Evolutionary conservation across 37 sponge, comb jelly and placozoan genomes (phyloP).

Genomic region (Tethya wilhelma): DNA sequence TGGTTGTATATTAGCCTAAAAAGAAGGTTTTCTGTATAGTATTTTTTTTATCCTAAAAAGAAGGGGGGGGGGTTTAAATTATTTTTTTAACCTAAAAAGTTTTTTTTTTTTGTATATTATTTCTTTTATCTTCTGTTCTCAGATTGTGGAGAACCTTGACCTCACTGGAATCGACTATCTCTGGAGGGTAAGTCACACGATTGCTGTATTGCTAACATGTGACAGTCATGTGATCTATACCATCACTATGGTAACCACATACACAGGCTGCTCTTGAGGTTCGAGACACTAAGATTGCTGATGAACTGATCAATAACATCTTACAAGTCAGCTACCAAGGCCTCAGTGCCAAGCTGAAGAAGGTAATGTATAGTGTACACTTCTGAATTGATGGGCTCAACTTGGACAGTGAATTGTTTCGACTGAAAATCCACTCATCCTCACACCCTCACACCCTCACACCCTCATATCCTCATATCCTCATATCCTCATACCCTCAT

Average conservation of each 20-base stretch:
- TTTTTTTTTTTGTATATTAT: not conserved
- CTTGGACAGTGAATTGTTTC: too few relatives aligned
- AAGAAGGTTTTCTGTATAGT: too few relatives aligned
- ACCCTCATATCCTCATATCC: too few relatives aligned
- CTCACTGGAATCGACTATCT: constrained; percentile 85
- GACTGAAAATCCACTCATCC: too few relatives aligned
- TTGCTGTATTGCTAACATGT: not conserved
- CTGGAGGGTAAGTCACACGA: constrained; percentile 66
- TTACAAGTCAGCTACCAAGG: constrained; percentile 79
- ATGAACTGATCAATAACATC: constrained; percentile 72
- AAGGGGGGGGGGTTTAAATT: too few relatives aligned
- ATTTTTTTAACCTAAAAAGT: not conserved
- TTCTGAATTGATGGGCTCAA: too few relatives aligned
- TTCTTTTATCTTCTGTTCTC: not conserved
- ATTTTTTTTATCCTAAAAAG: too few relatives aligned
- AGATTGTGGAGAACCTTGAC: constrained; percentile 80
- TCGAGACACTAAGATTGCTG: constrained; percentile 59
- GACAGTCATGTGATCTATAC: not conserved
- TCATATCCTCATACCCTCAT: too few relatives aligned
- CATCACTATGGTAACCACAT: too few relatives aligned
- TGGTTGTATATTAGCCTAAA: too few relatives aligned
- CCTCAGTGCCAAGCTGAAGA: constrained; percentile 72
- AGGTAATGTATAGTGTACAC: too few relatives aligned
- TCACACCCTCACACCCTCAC: too few relatives aligned
- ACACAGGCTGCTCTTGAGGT: constrained; percentile 81